phyloP scores from a whole-genome alignment of 2,888 invertebrate species.

The Nesidiocoris tenuis region DNA sequence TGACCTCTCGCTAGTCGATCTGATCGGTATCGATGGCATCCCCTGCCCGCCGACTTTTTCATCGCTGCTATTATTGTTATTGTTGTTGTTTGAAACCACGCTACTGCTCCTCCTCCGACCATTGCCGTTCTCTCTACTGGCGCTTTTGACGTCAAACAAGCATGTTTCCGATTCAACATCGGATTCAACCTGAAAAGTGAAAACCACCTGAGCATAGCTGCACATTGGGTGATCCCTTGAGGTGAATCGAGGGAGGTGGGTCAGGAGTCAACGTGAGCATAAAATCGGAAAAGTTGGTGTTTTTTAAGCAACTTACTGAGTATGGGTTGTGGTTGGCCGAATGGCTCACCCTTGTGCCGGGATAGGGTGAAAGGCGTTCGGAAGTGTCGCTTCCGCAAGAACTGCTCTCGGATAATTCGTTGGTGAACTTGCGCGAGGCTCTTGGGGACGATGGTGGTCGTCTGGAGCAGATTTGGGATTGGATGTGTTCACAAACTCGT shows the following conservation, averaged over 20 bases:
- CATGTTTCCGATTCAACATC: conserved; percentile 64
- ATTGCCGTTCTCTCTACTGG: conserved; percentile 55
- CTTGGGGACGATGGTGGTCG: conserved; percentile 65
- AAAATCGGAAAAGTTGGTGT: not conserved
- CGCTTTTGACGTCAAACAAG: conserved; percentile 62
- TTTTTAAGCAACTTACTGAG: conserved; percentile 23
- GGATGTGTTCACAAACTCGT: conserved; percentile 94
- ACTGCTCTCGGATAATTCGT: conserved; percentile 68
- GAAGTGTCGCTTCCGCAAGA: conserved; percentile 70
- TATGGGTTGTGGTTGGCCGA: conserved; percentile 41
- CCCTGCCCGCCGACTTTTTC: conserved; percentile 46
- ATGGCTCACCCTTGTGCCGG: conserved; percentile 58
- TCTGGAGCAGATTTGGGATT: conserved; percentile 71
- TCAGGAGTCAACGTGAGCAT: not conserved
- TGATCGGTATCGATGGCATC: conserved; percentile 48
- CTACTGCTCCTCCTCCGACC: conserved; percentile 49
- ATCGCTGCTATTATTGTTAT: conserved; percentile 49
- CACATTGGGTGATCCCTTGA: too few species aligned
- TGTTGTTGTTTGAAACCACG: conserved; percentile 49
- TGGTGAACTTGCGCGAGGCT: conserved; percentile 64
- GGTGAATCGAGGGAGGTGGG: too few species aligned
- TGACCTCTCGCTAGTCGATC: conserved; percentile 51
- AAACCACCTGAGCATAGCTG: not conserved
- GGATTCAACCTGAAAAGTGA: conserved; percentile 59
- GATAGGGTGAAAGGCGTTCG: conserved; percentile 61